Conservation (phyloP, 2,113 vertebrate genomes). For the Pseudois nayaur region DNA sequence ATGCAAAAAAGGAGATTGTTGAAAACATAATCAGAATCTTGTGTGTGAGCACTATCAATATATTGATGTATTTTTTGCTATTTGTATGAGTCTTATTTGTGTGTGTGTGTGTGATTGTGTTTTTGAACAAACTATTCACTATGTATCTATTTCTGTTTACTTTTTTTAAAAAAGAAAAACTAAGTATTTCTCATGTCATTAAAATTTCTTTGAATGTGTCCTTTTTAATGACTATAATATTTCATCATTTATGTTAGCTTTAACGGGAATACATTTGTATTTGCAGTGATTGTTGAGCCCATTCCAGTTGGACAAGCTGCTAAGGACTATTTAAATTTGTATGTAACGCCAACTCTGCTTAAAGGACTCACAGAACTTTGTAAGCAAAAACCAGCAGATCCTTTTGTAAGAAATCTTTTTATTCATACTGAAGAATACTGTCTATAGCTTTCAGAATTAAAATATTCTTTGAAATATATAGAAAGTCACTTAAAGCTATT, state of each 20-base stretch:
- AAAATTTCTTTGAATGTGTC: background rate
- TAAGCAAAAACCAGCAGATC: conserved; percentile 90
- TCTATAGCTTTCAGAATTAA: conserved; percentile 37
- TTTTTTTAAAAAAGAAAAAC: background rate
- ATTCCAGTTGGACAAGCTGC: conserved; percentile 83
- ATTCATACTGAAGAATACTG: conserved; percentile 45
- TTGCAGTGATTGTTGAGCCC: conserved; percentile 87
- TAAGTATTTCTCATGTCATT: background rate
- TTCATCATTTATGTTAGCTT: conserved; percentile 6
- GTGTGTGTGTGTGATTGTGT: background rate
- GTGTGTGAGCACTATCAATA: background rate
- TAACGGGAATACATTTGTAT: conserved; percentile 40
- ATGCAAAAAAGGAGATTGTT: background rate
- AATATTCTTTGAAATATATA: conserved; percentile 1
- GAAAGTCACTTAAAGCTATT: background rate
- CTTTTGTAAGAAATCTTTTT: conserved; percentile 84
- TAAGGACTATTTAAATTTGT: conserved; percentile 88
- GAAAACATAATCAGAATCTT: background rate
- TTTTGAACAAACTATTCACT: background rate
- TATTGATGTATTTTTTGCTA: background rate
- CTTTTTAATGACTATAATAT: conserved; percentile 13
- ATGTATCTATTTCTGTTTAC: background rate
- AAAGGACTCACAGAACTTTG: conserved; percentile 92
- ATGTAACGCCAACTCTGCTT: conserved; percentile 88
- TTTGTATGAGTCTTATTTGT: background rate